Conservation (phyloP, 2,113 vertebrate species). For the Theristicus caerulescens region DNA sequence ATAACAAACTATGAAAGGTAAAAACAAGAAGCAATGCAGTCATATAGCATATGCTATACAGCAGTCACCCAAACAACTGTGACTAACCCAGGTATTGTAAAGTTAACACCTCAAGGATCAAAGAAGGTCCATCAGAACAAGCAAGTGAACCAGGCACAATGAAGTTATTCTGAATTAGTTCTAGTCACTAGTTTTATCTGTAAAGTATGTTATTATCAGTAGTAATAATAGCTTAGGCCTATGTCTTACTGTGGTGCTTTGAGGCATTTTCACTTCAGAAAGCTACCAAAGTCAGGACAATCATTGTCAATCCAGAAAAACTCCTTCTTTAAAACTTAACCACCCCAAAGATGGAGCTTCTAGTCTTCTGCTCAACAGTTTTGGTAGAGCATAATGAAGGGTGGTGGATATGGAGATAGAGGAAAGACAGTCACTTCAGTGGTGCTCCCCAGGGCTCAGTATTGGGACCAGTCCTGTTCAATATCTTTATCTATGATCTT, state of each 20-base stretch:
- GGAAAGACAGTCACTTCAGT: neutral
- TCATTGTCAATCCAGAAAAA: neutral
- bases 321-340: neutral
- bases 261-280: neutral
- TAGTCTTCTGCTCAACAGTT: neutral
- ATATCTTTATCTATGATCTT: too few relatives aligned
- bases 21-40: neutral
- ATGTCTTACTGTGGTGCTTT: neutral
- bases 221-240: neutral
- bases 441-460: too few relatives aligned
- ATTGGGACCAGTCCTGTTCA: too few relatives aligned
- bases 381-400: neutral
- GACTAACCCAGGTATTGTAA: neutral
- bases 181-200: neutral
- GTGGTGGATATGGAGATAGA: neutral
- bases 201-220: neutral
- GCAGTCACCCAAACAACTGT: neutral
- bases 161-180: neutral
- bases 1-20: neutral
- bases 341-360: neutral
- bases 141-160: neutral
- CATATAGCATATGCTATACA: neutral
- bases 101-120: neutral
- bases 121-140: neutral
- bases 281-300: neutral